Percentiles rank a stretch among this genome's conserved stretches.
Evolutionary conservation across 2,888 invertebrate genomes (phyloP).

Genomic region (Pandemis heparana): DNA sequence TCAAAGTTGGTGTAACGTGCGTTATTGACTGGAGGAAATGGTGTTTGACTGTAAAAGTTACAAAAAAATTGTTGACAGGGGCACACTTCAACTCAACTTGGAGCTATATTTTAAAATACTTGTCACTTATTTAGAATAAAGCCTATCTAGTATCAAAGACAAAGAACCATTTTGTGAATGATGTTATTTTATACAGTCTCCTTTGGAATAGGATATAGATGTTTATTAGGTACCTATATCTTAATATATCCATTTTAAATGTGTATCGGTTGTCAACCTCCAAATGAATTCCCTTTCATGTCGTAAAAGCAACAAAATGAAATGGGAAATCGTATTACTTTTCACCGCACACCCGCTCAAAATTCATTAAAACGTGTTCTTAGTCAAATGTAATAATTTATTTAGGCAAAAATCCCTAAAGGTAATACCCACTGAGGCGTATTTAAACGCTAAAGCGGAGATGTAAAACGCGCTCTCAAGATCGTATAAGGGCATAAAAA

Average conservation of each 20-base stretch:
- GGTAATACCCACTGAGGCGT: constrained; percentile 82
- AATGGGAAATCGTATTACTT: constrained; percentile 69
- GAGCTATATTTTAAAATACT: background rate
- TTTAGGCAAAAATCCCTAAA: constrained; percentile 83
- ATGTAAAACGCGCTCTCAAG: constrained; percentile 56
- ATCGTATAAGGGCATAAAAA: constrained; percentile 82
- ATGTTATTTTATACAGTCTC: background rate
- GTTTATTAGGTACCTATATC: background rate
- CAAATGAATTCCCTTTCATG: constrained; percentile 73
- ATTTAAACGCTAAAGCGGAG: constrained; percentile 69
- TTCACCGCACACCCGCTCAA: constrained; percentile 62
- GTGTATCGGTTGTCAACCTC: constrained; percentile 60
- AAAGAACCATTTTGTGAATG: no score
- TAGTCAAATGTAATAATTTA: constrained; percentile 83
- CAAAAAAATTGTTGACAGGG: background rate
- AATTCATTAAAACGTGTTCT: constrained; percentile 83
- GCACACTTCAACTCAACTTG: background rate
- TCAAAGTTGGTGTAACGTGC: constrained; percentile 50
- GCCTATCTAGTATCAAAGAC: no score
- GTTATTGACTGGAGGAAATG: background rate
- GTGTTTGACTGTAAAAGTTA: constrained; percentile 2
- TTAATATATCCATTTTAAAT: constrained; percentile 41
- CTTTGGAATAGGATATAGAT: background rate
- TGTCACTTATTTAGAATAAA: no score
- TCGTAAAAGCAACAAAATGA: constrained; percentile 66